Conservation (phyloP, 2,113 vertebrate genomes). For the Clarias macrocephalus region DNA sequence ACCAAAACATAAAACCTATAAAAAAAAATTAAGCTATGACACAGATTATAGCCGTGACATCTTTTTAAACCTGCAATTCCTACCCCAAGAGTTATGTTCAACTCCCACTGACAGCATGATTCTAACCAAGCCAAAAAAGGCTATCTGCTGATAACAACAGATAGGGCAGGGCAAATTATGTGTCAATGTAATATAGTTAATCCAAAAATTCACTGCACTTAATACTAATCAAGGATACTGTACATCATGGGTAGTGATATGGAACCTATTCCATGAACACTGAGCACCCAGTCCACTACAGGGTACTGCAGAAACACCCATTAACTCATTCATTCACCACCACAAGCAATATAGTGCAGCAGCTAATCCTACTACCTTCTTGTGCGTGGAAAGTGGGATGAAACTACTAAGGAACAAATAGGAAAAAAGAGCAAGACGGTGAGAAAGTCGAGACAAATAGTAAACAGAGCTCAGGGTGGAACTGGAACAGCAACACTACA, state of each 20-base stretch:
- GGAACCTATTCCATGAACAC: not conserved
- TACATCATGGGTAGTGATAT: not conserved
- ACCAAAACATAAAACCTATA: not conserved
- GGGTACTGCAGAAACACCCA: not conserved
- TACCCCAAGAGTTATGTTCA: not conserved
- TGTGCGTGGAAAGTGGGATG: not conserved
- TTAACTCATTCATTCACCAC: not conserved
- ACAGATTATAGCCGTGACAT: not conserved
- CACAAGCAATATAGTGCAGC: not conserved
- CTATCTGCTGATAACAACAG: not conserved
- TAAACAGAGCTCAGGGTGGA: not conserved
- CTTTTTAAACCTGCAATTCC: conserved; percentile 1
- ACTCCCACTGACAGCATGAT: not conserved
- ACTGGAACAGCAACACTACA: not conserved
- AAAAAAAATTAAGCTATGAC: not conserved
- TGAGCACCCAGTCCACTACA: not conserved
- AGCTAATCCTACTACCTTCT: not conserved
- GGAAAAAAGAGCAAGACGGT: not conserved
- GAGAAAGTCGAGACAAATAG: not conserved
- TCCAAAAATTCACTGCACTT: not conserved
- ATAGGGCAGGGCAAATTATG: not conserved
- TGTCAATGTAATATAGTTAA: not conserved
- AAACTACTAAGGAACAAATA: not conserved
- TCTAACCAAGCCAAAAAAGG: not conserved
- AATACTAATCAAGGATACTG: not conserved